These are phyloP conservation scores for Crotalus viridis DNA, from an alignment of 2,113 vertebrate genomes.

Conservation along the genomic window DNA sequence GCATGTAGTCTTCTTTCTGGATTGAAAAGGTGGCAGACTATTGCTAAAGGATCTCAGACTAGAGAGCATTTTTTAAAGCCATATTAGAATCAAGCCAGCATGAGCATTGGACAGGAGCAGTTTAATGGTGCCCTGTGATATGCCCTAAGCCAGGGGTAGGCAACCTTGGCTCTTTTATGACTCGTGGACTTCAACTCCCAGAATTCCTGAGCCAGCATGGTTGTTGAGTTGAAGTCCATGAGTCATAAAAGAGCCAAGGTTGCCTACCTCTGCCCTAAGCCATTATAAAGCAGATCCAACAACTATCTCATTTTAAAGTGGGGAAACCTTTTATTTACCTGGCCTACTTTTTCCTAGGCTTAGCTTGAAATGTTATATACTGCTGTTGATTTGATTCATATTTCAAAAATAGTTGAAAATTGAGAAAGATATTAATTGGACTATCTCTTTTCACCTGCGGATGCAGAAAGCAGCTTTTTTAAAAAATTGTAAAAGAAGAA, in stretches of 20 bases:
- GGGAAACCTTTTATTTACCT: background rate
- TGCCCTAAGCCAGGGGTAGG: background rate
- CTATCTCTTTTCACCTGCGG: slow-evolving; percentile 36
- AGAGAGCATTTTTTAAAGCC: background rate
- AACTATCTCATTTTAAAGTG: background rate
- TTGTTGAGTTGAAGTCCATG: no score
- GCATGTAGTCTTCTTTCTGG: background rate
- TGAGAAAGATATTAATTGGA: background rate
- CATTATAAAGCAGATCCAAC: background rate
- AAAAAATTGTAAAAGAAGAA: slow-evolving; percentile 41
- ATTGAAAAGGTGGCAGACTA: background rate
- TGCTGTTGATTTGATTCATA: slow-evolving; percentile 22
- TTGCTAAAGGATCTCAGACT: background rate
- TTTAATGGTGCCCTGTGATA: background rate
- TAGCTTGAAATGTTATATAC: background rate
- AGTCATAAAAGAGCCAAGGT: no score
- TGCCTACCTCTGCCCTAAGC: background rate
- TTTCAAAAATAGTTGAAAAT: slow-evolving; percentile 7
- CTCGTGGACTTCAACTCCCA: no score
- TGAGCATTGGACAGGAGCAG: background rate
- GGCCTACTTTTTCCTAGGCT: background rate
- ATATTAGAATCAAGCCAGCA: background rate
- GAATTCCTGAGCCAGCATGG: no score
- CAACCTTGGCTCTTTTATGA: no score
- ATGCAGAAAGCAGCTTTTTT: slow-evolving; percentile 38